Evolutionary conservation across 2,888 invertebrate genomes (phyloP), one percentile per base, ranked within the genome.

Genomic region (Dryobotodes eremita): DNA sequence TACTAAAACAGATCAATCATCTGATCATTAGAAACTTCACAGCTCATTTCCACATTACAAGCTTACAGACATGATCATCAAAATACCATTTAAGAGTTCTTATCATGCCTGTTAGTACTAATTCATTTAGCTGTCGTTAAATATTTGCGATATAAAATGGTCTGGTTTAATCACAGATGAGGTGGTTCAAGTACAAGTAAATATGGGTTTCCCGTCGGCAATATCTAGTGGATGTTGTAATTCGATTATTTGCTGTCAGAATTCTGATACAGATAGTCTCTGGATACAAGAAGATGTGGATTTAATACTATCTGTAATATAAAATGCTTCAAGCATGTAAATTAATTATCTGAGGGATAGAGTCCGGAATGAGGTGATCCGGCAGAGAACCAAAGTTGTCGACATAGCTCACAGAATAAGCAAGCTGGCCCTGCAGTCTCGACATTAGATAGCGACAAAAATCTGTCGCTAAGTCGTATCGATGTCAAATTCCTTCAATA

Each of bases 71-170:
- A 64, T 48, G 55, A 68, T 77, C 84, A 86, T 88, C 78, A 85
- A 84, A 84, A 83, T 69, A 65, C 79, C 80, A 81, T 89, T 89
- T 82, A 55, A n/a, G n/a, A 69, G 46, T 70, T 42, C 61, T 80
- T 86, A 80, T 82, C 79, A 57, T 42, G 57, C 53, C 57, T 82
- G 69, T 53, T 73, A 26, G 26, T 53, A 72, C 66, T 75, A 77
- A 86, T 79, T 79, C 75, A 70, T 81, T 79, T 46, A 83, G 64
- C 70, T 68, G 82, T 89, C 86, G 79, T 89, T 83, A 86, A 83
- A 87, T 89, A 80, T 87, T 85, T 88, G 81, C 89, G 87, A 85
- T 86, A 85, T 86, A 80, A 88, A 83, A 74, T 78, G 36, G 65
- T 72, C 84, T 61, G 59, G n/a, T 70, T 59, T 68, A 59, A 65